Base-by-base conservation (phyloP, 2,113 vertebrate species). In the Catharus minimus region DNA sequence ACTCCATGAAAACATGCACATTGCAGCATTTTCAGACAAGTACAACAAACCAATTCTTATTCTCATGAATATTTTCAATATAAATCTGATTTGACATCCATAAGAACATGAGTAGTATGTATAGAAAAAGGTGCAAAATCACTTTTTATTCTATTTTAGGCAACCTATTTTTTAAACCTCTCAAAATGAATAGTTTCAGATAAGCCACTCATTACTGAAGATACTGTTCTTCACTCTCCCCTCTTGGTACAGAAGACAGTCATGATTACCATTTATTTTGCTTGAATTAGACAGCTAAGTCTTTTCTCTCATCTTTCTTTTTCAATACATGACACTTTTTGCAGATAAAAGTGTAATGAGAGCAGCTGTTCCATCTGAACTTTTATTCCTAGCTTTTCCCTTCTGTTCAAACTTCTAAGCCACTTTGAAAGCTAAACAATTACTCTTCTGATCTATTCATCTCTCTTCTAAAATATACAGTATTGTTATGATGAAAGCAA, bases 391-490 rank as follows among this genome's bases (percentile, higher is more conserved):
- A 68, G 30, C 7, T 86, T 75, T 7, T 68, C 38, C 26, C 18
- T 65, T 87, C 44, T 49, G 58, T 75, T 32, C 38, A 79, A 58
- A 28, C 24, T 74, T 86, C 76, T 88, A 86, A 78, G 8, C 19
- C 57, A 67, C 44, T 92, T 90, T 28, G 61, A 92, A 94, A 81
- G 50, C 61, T 33, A 56, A 90, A 84, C 73, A 78, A 69, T 82
- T 53, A 79, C 67, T 84, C 36, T 67, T 84, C 61, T 90, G 23
- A 81, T 81, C 43, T 60, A 60, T 39, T 39, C 4, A 79, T 43
- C 41, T 57, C 86, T 72, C 60, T 71, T 82, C 38, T 72, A 87
- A 89, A 89, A 82, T 20, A 46, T 21, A 32, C 2, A n/a, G 14
- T 21, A 82, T 41, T 68, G 38, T 61, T 61, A 57, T 2, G 3